Evolutionary conservation across 2,113 vertebrate genomes (phyloP).

Genomic region (Myrmophylax atrothorax): DNA sequence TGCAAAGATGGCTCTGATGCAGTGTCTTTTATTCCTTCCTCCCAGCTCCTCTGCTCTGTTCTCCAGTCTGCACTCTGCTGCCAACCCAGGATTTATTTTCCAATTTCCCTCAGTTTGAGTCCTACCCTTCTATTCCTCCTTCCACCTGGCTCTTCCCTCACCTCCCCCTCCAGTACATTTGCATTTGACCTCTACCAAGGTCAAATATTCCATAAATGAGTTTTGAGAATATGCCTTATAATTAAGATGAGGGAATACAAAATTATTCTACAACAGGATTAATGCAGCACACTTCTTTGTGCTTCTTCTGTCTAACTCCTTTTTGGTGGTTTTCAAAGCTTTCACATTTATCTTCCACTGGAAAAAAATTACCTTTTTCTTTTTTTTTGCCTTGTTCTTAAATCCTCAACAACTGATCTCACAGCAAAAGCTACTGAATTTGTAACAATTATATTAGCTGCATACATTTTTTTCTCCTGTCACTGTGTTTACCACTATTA

Average conservation of each 20-base stretch:
- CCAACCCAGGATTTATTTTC: conserved; percentile 48
- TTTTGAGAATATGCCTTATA: neutral
- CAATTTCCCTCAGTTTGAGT: neutral
- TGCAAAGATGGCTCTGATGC: conserved; percentile 28
- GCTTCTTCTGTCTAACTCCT: neutral
- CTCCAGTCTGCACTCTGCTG: neutral
- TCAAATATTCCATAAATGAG: conserved; percentile 28
- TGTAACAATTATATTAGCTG: conserved; percentile 52
- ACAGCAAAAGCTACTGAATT: conserved; percentile 26
- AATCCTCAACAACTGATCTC: conserved; percentile 16
- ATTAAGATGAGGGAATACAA: neutral
- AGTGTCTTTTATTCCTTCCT: conserved; percentile 16
- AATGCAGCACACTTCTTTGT: neutral
- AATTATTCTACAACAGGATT: neutral
- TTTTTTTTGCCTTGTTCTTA: neutral
- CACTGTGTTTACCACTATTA: conserved; percentile 30
- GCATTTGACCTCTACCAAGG: conserved; percentile 25
- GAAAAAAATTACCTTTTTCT: neutral
- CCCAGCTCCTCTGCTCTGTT: neutral
- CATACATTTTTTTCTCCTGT: conserved; percentile 29
- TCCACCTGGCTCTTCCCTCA: conserved; percentile 24
- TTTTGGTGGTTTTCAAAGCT: neutral
- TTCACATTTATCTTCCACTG: neutral
- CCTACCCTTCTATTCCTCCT: neutral
- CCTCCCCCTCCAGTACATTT: neutral